Evolutionary conservation across 2,888 invertebrate species (phyloP), one percentile per base, ranked within the genome.

Genomic region (Mantis religiosa): DNA sequence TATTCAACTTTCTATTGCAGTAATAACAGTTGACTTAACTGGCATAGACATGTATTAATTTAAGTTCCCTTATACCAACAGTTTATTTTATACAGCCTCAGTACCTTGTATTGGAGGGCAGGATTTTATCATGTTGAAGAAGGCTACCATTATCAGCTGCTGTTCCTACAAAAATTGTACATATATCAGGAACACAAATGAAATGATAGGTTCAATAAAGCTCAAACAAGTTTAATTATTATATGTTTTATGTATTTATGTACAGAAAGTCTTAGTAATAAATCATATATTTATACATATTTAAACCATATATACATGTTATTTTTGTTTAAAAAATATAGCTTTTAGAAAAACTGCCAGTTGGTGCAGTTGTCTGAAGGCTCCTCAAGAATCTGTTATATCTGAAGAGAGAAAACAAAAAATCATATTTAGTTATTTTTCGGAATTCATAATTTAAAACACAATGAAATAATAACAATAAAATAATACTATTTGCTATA

Each of bases 251-350:
- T 71, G 20, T 71, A 71, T 54, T 54, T 71, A 71, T 71, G 54
- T 71, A 71, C 54, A 71, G 54, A 71, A 71, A 20, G 54, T 86
- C 30, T 87, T 87, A 82, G 27, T 82, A 87, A 87, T 82, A 87
- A 87, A 87, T 14, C 82, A 82, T 34, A 87, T 87, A 87, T 87
- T 87, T 28, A 82, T 81, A 30, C 82, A 30, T 87, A 82, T 87
- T n/a, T 87, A 15, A 34, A 82, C 81, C 71, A 30, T 87, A 87
- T 87, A 82, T 87, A 87, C 87, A 87, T 82, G 87, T 87, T 82
- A 87, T 20, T 87, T 41, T 82, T 34, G 34, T 87, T 87, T 87
- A 87, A 82, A 87, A 87, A 87, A 87, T 82, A 87, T 82, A 87
- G 54, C 20, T 71, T 71, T 71, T 71, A 71, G 54, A 71, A n/a